phyloP scores from a whole-genome alignment of 1,140 invertebrate species.

The Bradynema listronoti region DNA sequence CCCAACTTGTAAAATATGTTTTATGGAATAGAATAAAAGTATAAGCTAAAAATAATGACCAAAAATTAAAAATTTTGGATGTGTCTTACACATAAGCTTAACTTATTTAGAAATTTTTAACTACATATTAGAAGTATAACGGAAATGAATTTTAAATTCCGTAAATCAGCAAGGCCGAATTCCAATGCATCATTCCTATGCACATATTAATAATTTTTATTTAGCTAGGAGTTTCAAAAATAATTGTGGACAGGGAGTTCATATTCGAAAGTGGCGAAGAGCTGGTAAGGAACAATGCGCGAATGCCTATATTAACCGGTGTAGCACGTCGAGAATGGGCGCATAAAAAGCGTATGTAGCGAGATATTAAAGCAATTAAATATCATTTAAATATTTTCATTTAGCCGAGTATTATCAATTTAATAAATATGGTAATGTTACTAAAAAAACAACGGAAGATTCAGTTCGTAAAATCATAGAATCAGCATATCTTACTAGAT shows the following conservation, averaged over 20 bases:
- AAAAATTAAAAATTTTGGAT: too few relatives aligned
- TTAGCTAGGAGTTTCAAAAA: slow-evolving; percentile 56
- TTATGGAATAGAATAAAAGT: too few relatives aligned
- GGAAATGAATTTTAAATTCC: too few relatives aligned
- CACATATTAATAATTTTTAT: slow-evolving; percentile 7
- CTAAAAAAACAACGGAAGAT: too few relatives aligned
- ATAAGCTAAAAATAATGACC: too few relatives aligned
- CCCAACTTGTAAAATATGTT: too few relatives aligned
- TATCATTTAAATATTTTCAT: slow-evolving; percentile 1
- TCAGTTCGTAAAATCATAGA: slow-evolving; percentile 28
- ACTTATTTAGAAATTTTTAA: too few relatives aligned
- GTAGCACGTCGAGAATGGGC: slow-evolving; percentile 53
- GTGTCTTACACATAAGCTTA: too few relatives aligned
- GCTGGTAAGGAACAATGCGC: slow-evolving; percentile 41
- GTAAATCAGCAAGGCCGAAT: too few relatives aligned
- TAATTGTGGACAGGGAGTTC: slow-evolving; percentile 54
- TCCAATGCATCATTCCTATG: too few relatives aligned
- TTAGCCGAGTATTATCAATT: slow-evolving; percentile 5
- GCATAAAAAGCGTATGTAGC: slow-evolving; percentile 54
- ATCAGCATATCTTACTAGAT: slow-evolving; percentile 18
- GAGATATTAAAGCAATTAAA: slow-evolving; percentile 17
- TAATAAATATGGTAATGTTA: too few relatives aligned
- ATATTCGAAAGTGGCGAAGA: slow-evolving; percentile 39
- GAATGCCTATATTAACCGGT: slow-evolving; percentile 52
- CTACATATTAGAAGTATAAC: too few relatives aligned